Evolutionary conservation across 2,888 invertebrate species (phyloP).

Genomic region (Leptarthrus brevirostris): DNA sequence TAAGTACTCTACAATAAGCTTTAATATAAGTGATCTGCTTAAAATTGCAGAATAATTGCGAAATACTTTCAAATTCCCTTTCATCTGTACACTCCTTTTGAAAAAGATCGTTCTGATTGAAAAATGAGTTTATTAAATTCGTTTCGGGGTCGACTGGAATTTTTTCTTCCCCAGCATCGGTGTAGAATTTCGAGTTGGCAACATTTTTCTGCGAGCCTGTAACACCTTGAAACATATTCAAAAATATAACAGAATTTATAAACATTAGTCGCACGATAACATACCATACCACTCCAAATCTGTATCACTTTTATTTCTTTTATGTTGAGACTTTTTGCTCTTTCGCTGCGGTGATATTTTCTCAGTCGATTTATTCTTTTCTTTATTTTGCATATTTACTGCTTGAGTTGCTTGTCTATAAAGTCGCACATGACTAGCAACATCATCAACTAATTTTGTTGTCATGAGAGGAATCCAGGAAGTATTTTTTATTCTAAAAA

Average conservation of each 20-base stretch:
- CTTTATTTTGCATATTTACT: conserved; percentile 48
- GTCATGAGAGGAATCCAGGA: conserved; percentile 56
- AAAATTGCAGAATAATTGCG: no score
- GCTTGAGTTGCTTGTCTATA: conserved; percentile 55
- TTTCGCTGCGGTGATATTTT: conserved; percentile 60
- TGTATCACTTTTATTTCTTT: conserved; percentile 80
- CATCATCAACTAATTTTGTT: conserved; percentile 56
- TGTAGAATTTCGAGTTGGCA: conserved; percentile 56
- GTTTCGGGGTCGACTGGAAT: conserved; percentile 54
- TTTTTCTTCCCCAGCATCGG: conserved; percentile 53
- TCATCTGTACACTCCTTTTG: conserved; percentile 56
- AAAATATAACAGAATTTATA: no score
- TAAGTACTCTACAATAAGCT: conserved; percentile 54
- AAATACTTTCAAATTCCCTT: conserved; percentile 55
- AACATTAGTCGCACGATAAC: background rate
- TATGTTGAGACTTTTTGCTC: conserved; percentile 70
- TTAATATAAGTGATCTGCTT: no score
- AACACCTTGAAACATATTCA: no score
- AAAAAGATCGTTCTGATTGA: conserved; percentile 54
- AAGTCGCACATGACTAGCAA: conserved; percentile 55
- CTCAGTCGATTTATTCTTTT: conserved; percentile 56
- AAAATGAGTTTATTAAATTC: conserved; percentile 56
- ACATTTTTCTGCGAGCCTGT: conserved; percentile 53
- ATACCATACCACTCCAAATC: conserved; percentile 73
- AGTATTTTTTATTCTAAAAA: conserved; percentile 53